These are phyloP conservation scores for Anguilla japonica DNA, from an alignment of 2,113 vertebrate species.

Conservation along the genomic window DNA sequence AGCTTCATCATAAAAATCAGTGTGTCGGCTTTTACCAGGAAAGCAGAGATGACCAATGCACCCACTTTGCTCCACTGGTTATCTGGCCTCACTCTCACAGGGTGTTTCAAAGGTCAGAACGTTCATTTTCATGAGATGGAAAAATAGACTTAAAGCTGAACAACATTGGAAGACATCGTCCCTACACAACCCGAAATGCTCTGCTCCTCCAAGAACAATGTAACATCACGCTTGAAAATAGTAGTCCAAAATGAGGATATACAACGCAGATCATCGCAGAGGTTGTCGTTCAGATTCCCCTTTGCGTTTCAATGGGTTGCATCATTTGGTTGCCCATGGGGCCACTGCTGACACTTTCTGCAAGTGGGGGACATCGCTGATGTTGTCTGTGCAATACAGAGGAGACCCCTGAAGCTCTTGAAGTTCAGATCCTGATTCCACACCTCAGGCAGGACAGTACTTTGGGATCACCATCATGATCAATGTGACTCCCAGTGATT, in stretches of 20 bases:
- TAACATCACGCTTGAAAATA: not conserved
- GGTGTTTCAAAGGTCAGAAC: not conserved
- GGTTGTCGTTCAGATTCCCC: not conserved
- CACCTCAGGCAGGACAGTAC: constrained; percentile 22
- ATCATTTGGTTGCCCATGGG: not conserved
- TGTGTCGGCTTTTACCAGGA: not conserved
- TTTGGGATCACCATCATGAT: constrained; percentile 55
- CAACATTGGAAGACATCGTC: not conserved
- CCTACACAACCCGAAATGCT: not conserved
- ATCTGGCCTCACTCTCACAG: not conserved
- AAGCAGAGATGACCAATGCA: not conserved
- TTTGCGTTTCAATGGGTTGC: not conserved
- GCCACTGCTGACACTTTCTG: not conserved
- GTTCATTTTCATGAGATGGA: not conserved
- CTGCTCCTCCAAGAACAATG: not conserved
- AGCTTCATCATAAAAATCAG: not conserved
- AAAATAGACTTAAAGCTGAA: not conserved
- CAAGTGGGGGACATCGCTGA: not conserved
- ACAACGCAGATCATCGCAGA: not conserved
- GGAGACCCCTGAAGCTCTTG: not conserved
- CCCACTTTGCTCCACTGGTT: not conserved
- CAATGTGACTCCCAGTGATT: constrained; percentile 52
- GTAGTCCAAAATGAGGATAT: not conserved
- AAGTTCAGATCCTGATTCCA: constrained; percentile 49
- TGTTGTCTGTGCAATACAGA: not conserved